These are phyloP conservation scores for Centruroides vittatus DNA, from an alignment of 1,140 invertebrate genomes.

Conservation along the genomic window DNA sequence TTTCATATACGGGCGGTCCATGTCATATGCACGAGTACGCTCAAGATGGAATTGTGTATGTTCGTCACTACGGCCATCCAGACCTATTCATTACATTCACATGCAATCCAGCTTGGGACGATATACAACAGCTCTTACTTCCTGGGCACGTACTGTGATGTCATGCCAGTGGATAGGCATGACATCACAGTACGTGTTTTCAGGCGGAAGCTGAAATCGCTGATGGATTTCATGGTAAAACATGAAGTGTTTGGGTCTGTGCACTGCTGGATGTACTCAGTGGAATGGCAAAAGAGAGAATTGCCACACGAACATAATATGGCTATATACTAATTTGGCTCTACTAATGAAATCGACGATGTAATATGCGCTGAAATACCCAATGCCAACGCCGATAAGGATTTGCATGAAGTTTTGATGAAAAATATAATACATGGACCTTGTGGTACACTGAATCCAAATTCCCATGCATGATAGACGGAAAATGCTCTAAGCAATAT, in stretches of 20 bases:
- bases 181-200: constrained; percentile 32
- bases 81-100: constrained; percentile 35
- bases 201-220: constrained; percentile 23
- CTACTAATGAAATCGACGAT: constrained; percentile 6
- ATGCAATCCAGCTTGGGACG: constrained; percentile 33
- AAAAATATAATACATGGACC: constrained; percentile 39
- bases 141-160: no score
- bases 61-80: constrained; percentile 25
- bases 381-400: neutral
- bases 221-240: constrained; percentile 26
- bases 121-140: constrained; percentile 26
- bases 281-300: constrained; percentile 28
- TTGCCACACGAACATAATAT: constrained; percentile 31
- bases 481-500: constrained; percentile 32
- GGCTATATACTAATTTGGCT: constrained; percentile 24
- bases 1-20: constrained; percentile 4
- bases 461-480: constrained; percentile 34
- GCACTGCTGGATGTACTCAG: constrained; percentile 25
- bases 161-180: constrained; percentile 21
- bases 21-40: constrained; percentile 11
- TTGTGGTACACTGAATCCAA: constrained; percentile 31
- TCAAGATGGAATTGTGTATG: constrained; percentile 25
- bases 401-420: neutral
- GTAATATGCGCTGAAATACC: constrained; percentile 12
- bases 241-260: constrained; percentile 8